Conservation (phyloP, 2,888 invertebrate genomes). For the Eupeodes luniger region DNA sequence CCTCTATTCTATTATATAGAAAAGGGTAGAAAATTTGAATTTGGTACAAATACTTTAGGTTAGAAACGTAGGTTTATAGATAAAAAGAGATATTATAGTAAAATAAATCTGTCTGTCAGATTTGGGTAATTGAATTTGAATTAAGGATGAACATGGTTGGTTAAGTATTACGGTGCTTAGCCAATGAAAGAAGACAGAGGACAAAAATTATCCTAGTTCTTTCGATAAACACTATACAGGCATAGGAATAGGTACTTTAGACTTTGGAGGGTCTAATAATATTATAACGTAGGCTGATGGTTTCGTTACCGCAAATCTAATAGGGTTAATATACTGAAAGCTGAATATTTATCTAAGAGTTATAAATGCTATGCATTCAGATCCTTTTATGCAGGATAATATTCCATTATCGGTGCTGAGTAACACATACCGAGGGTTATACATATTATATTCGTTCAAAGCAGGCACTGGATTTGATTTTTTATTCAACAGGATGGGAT, state of each 20-base stretch:
- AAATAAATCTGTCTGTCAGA: slow-evolving; percentile 39
- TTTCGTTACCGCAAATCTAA: slow-evolving; percentile 28
- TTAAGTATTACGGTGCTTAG: slow-evolving; percentile 31
- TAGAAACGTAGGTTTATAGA: neutral
- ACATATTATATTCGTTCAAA: neutral
- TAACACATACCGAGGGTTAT: slow-evolving; percentile 16
- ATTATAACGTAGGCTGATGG: neutral
- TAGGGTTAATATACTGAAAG: slow-evolving; percentile 42
- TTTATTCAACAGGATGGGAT: neutral
- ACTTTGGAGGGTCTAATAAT: neutral
- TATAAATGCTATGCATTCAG: slow-evolving; percentile 14
- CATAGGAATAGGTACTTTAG: neutral
- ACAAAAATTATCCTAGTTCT: slow-evolving; percentile 9
- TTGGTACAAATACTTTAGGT: slow-evolving; percentile 12
- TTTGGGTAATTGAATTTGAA: slow-evolving; percentile 60
- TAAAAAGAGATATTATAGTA: neutral
- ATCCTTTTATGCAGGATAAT: slow-evolving; percentile 50
- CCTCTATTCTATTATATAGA: neutral
- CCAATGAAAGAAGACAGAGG: slow-evolving; percentile 5
- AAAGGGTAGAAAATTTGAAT: slow-evolving; percentile 30
- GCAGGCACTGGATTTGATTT: neutral
- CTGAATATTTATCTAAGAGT: slow-evolving; percentile 7
- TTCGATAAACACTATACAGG: neutral
- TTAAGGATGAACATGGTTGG: slow-evolving; percentile 51
- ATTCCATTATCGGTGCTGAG: slow-evolving; percentile 56